Percentiles rank a stretch among this genome's conserved stretches.
Conservation (phyloP, 2,113 vertebrate species). For the Microtus oregoni region DNA sequence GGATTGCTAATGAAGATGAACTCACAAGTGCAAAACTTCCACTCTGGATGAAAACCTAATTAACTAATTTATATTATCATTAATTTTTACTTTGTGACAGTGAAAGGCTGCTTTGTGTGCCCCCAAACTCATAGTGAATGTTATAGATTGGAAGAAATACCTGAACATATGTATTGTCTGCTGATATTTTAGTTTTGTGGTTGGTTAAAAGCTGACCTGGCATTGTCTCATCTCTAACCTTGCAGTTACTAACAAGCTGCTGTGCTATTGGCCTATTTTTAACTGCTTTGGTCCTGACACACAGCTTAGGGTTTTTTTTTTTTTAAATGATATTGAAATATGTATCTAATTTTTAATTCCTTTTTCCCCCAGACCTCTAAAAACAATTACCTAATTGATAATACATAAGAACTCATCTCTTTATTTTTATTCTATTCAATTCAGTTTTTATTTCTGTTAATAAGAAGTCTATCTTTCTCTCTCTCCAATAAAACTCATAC, state of each 20-base stretch:
- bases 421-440: conserved; percentile 19
- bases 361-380: not conserved
- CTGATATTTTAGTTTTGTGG: not conserved
- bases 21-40: not conserved
- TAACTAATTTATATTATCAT: not conserved
- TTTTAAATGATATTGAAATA: not conserved
- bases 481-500: not conserved
- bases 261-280: not conserved
- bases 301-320: not conserved
- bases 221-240: not conserved
- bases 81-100: not conserved
- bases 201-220: not conserved
- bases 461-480: conserved; percentile 20
- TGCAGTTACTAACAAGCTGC: not conserved
- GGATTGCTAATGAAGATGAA: not conserved
- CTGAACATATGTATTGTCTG: not conserved
- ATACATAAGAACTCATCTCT: not conserved
- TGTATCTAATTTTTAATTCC: not conserved
- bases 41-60: not conserved
- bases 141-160: not conserved
- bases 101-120: not conserved
- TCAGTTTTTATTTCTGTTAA: conserved; percentile 49
- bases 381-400: not conserved
- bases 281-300: not conserved
- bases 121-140: not conserved